phyloP scores from a whole-genome alignment of 2,888 invertebrate species.

The Macropis europaea region DNA sequence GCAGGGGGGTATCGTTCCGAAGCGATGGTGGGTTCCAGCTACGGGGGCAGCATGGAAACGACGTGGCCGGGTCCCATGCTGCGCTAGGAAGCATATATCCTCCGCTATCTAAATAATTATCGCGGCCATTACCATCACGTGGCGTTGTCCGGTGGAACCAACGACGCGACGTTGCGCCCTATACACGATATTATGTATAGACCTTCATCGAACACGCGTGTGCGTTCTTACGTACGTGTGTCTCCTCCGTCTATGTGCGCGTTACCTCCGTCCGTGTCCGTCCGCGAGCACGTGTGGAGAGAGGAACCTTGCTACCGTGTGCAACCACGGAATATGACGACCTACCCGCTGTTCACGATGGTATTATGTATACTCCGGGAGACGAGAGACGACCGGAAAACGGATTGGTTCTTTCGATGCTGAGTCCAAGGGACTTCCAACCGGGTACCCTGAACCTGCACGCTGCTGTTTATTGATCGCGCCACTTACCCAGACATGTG shows the following conservation, averaged over 20 bases:
- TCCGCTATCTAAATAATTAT: conserved; percentile 77
- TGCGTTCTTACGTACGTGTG: conserved; percentile 35
- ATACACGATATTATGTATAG: conserved; percentile 67
- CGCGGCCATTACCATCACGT: conserved; percentile 76
- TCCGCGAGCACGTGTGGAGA: conserved; percentile 7
- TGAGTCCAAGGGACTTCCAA: conserved; percentile 55
- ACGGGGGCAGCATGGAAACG: conserved; percentile 66
- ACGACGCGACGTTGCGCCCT: conserved; percentile 67
- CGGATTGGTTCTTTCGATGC: conserved; percentile 44
- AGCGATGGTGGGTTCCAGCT: conserved; percentile 47
- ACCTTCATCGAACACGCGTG: conserved; percentile 26
- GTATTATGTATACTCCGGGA: neutral
- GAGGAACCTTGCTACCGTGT: conserved; percentile 26
- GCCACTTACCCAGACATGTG: conserved; percentile 76
- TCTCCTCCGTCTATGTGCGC: neutral
- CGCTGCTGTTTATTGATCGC: conserved; percentile 71
- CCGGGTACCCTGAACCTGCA: conserved; percentile 25
- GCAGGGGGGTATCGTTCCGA: too few relatives aligned
- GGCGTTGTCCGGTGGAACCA: conserved; percentile 73
- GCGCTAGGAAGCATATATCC: conserved; percentile 76
- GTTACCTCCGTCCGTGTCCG: conserved; percentile 16
- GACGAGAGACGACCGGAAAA: conserved; percentile 14
- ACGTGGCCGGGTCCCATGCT: conserved; percentile 73
- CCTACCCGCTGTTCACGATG: conserved; percentile 20
- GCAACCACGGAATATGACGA: conserved; percentile 33